Evolutionary conservation across 1,140 invertebrate species (phyloP).

Genomic region (Drosophila mayri): DNA sequence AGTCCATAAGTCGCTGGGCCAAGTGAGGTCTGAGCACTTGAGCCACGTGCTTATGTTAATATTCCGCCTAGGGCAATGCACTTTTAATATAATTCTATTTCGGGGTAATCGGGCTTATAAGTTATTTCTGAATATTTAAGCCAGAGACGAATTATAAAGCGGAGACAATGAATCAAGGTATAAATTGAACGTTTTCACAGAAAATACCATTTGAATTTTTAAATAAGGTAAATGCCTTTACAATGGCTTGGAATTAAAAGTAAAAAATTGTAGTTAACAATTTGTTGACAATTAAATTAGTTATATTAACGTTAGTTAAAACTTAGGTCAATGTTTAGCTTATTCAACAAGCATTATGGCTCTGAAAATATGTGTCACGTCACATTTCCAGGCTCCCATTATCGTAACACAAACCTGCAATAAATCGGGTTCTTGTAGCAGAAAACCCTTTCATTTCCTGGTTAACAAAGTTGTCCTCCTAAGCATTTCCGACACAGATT

Average conservation of each 20-base stretch:
- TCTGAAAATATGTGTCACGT: neutral
- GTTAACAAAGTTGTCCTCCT: constrained; percentile 28
- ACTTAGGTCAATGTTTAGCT: too few relatives aligned
- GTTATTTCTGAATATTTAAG: constrained; percentile 17
- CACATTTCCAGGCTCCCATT: neutral
- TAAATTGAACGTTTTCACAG: neutral
- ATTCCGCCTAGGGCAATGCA: constrained; percentile 29
- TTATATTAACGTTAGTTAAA: too few relatives aligned
- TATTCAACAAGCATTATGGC: neutral
- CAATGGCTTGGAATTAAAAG: too few relatives aligned
- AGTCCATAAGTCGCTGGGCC: constrained; percentile 25
- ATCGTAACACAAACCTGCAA: neutral
- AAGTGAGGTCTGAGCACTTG: constrained; percentile 41
- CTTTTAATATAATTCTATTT: constrained; percentile 33
- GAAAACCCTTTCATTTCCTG: constrained; percentile 10
- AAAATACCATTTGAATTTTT: neutral
- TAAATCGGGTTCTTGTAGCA: constrained; percentile 3
- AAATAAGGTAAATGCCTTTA: neutral
- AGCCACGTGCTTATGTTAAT: constrained; percentile 26
- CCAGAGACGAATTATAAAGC: neutral
- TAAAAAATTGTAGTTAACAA: neutral
- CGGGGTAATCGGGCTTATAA: constrained; percentile 17
- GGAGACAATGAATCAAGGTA: neutral
- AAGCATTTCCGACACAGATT: constrained; percentile 32
- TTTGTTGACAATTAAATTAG: neutral